Evolutionary conservation across 2,888 invertebrate species (phyloP), one percentile per base, ranked within the genome.

Genomic region (Drosophila silvestris): DNA sequence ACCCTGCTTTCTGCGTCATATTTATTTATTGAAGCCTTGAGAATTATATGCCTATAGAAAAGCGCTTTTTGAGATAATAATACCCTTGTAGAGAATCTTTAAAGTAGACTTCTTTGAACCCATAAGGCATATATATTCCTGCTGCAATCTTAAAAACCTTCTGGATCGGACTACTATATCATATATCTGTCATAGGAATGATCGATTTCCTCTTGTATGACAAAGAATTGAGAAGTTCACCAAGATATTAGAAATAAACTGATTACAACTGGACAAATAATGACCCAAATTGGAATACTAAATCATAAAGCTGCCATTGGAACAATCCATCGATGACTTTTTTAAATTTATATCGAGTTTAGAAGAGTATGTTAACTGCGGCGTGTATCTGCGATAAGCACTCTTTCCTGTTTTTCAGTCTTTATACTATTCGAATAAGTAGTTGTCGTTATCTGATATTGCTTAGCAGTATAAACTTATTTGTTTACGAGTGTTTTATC

Each of bases 401-500:
- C 6, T 51, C 19, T 28, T 51, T 30, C 9, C 26, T 10, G 19
- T 12, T 28, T 1, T 51, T 19, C 0, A 10, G 9, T 19, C 19
- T 10, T 26, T 37, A 37, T 26, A 19, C 32, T 32, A 32, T 58
- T 58, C 16, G 10, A n/a, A 32, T 22, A 22, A 30, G 30, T n/a
- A 41, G 30, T 32, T 44, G 16, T n/a, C 30, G 57, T 28, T 39
- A 39, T 39, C 19, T 30, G 39, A 37, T 12, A 35, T 26, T 44
- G 41, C 22, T 53, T 4, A 44, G 22, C 67, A 54, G 12, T 16
- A 37, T 47, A 37, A 41, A 53, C 28, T 16, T 35, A 41, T 44
- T 39, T 66, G 39, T 52, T 44, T 47, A n/a, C 22, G 50, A 30
- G 30, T 56, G 50, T 59, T 57, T 64, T 78, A 78, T 67, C 78